Evolutionary conservation across 1,140 invertebrate genomes (phyloP), one percentile per base, ranked within the genome.

Genomic region (Cotesia vestalis): DNA sequence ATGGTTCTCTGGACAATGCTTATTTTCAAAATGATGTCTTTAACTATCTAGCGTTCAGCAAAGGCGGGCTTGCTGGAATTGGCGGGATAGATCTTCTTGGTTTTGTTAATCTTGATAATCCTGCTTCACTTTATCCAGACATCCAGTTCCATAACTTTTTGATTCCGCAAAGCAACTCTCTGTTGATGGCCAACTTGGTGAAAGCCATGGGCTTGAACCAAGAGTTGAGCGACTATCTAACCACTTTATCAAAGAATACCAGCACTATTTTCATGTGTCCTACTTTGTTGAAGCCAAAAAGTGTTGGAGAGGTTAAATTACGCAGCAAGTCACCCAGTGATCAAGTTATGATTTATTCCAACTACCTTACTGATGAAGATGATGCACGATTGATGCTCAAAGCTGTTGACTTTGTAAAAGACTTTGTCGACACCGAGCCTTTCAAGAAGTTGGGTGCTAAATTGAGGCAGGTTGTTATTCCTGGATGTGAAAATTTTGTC

Each of bases 341-440:
- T 5, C 91, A 94, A 78, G 96, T 96, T 0, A 83, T 90, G n/a
- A 92, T 98, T n/a, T 90, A 94, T 78, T 91, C 95, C 0, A 95
- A 95, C 75, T 96, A 95, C 78, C 91, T 94, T 64, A 84, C 88
- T 35, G 85, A 92, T 82, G 81, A 88, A 1, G 89, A 91, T 27
- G 93, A 94, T 75, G 77, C 92, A 38, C 85, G 90, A 73, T 88
- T 92, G n/a, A 85, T 92, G 0, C 87, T 91, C 4, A 84, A 88
- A 27, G 92, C 91, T 1, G 89, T 93, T 1, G 88, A 90, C 74
- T 82, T 88, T 9, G 86, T 89, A 0, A 82, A 92, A 34, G 81
- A 89, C 51, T 80, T 94, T 59, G 81, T 89, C n/a, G 82, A 89
- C 36, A 91, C 91, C 17, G 81, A 86, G 8, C 79, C 90, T 0